Conservation (phyloP, 2,888 invertebrate species). For the Luperina testacea region DNA sequence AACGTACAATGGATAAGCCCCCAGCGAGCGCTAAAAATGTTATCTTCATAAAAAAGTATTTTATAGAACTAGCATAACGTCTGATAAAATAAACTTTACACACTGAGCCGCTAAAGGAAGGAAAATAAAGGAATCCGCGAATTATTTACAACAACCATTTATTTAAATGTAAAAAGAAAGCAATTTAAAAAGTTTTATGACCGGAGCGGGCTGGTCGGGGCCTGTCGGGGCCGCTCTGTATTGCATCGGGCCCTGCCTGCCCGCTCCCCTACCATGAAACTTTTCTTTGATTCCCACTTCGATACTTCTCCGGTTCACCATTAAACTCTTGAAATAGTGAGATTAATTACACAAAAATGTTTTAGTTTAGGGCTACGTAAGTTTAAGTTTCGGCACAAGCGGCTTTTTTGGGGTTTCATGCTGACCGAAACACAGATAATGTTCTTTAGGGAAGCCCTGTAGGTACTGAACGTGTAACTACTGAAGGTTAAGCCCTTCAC, state of each 20-base stretch:
- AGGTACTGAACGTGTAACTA: not conserved
- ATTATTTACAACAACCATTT: slow-evolving; percentile 66
- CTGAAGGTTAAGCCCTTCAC: not conserved
- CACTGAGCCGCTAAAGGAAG: slow-evolving; percentile 34
- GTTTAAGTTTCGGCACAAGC: slow-evolving; percentile 18
- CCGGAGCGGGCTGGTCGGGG: slow-evolving; percentile 26
- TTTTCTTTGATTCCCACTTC: slow-evolving; percentile 47
- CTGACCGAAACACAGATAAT: not conserved
- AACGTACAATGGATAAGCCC: not conserved
- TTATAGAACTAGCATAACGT: slow-evolving; percentile 44
- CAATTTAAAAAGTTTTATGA: slow-evolving; percentile 67
- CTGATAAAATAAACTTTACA: slow-evolving; percentile 44
- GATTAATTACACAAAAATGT: slow-evolving; percentile 54
- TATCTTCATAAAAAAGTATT: slow-evolving; percentile 31
- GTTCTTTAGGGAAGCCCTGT: slow-evolving; percentile 22
- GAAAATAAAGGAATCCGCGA: slow-evolving; percentile 55
- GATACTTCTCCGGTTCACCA: slow-evolving; percentile 23
- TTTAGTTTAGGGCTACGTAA: slow-evolving; percentile 14
- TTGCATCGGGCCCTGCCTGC: slow-evolving; percentile 41
- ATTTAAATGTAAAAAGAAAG: slow-evolving; percentile 66
- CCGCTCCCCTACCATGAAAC: slow-evolving; percentile 37
- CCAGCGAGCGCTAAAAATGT: slow-evolving; percentile 9
- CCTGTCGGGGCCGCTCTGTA: slow-evolving; percentile 17
- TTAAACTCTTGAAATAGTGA: slow-evolving; percentile 47
- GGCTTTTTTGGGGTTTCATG: slow-evolving; percentile 30